These are phyloP conservation scores for Muschampia plurimacula DNA, from an alignment of 2,888 invertebrate genomes.

Conservation along the genomic window DNA sequence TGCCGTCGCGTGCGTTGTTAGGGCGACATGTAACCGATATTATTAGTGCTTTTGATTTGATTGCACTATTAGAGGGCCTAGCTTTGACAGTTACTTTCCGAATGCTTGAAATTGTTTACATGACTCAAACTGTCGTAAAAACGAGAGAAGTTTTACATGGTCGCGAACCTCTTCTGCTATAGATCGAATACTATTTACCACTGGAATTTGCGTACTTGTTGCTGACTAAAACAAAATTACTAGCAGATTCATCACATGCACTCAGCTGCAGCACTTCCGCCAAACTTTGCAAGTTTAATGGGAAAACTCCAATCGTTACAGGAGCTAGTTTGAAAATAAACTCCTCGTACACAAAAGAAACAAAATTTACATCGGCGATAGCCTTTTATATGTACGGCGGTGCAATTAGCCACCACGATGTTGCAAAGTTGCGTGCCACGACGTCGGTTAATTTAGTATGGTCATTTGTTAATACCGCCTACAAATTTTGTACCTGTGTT, in stretches of 20 bases:
- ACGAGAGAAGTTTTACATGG: not conserved
- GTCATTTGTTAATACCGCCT: slow-evolving; percentile 13
- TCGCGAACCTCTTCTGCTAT: not conserved
- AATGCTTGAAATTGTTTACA: too few relatives aligned
- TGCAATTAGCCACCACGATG: slow-evolving; percentile 22
- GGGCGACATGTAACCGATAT: slow-evolving; percentile 10
- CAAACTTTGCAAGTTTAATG: slow-evolving; percentile 27
- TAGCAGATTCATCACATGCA: slow-evolving; percentile 23
- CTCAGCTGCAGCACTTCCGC: slow-evolving; percentile 19
- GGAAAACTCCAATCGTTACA: slow-evolving; percentile 33
- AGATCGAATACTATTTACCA: too few relatives aligned
- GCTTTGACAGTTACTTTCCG: too few relatives aligned
- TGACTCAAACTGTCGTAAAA: not conserved
- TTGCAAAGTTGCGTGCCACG: slow-evolving; percentile 13
- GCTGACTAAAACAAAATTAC: slow-evolving; percentile 14
- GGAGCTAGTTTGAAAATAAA: slow-evolving; percentile 5
- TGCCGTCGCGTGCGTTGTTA: slow-evolving; percentile 7
- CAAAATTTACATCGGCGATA: slow-evolving; percentile 31
- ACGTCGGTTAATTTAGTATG: slow-evolving; percentile 14
- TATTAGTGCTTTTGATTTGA: not conserved
- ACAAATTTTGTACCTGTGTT: slow-evolving; percentile 1
- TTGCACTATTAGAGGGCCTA: too few relatives aligned
- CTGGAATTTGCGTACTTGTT: not conserved
- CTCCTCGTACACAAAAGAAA: slow-evolving; percentile 21
- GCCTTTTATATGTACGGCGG: slow-evolving; percentile 17